Percentiles rank a stretch among this genome's conserved stretches.
Evolutionary conservation across 1,140 invertebrate species (phyloP).

Genomic region (Lordiphosa clarofinis): DNA sequence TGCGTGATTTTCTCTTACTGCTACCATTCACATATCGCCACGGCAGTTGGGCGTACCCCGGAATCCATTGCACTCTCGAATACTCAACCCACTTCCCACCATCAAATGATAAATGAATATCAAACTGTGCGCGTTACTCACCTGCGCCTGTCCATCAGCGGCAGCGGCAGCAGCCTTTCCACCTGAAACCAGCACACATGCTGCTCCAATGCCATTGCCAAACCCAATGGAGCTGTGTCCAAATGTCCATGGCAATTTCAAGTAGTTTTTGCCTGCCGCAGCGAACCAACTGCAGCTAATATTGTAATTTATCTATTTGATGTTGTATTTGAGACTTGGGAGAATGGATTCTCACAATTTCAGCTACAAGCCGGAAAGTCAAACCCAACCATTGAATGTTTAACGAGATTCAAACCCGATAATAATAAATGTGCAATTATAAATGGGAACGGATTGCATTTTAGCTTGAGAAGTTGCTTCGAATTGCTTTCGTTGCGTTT

Average conservation of each 20-base stretch:
- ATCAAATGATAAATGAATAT: conserved; percentile 71
- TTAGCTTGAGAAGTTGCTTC: too few species aligned
- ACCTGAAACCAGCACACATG: conserved; percentile 21
- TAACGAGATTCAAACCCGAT: not conserved
- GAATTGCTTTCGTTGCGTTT: conserved; percentile 2
- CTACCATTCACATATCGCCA: too few species aligned
- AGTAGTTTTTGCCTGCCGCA: conserved; percentile 27
- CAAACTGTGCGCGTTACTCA: conserved; percentile 72
- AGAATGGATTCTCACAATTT: conserved; percentile 3
- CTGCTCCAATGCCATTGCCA: conserved; percentile 22
- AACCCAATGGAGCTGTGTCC: conserved; percentile 1
- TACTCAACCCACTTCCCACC: conserved; percentile 33
- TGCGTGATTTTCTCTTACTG: too few species aligned
- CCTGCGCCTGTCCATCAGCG: conserved; percentile 53
- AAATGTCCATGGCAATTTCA: conserved; percentile 25
- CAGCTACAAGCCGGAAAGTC: not conserved
- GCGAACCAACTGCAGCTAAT: conserved; percentile 24
- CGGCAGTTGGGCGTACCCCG: too few species aligned
- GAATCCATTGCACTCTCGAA: too few species aligned
- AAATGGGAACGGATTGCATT: not conserved
- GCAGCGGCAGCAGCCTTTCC: conserved; percentile 4
- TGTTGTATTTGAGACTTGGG: not conserved
- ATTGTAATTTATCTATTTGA: conserved; percentile 27
- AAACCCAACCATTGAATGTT: conserved; percentile 6
- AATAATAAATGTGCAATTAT: conserved; percentile 9